Evolutionary conservation across 2,113 vertebrate genomes (phyloP).

Genomic region (Varanus komodoensis): DNA sequence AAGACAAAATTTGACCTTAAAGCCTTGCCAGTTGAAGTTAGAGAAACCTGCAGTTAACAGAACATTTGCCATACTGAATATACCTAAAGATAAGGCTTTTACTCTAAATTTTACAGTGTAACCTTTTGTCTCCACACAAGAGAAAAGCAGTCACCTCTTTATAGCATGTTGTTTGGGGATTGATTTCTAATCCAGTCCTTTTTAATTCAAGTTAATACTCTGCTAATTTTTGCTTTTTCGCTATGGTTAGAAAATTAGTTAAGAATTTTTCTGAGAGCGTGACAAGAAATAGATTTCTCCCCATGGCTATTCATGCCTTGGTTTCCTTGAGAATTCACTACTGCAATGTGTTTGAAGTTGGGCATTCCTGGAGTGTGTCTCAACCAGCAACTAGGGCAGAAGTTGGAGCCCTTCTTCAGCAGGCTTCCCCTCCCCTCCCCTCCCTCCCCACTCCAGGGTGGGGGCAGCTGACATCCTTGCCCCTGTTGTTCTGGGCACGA

Average conservation of each 20-base stretch:
- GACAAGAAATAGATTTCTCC: background rate
- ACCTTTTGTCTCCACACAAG: conserved; percentile 13
- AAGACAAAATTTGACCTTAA: conserved; percentile 40
- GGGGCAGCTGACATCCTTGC: no score
- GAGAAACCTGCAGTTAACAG: conserved; percentile 22
- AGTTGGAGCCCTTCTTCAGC: no score
- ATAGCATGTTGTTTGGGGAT: background rate
- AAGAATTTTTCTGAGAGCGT: background rate
- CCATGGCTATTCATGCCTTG: background rate
- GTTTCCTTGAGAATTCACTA: background rate
- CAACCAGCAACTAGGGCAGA: background rate
- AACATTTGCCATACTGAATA: conserved; percentile 28
- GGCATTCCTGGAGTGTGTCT: background rate
- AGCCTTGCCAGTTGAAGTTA: conserved; percentile 33
- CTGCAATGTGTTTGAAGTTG: background rate
- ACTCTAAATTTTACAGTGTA: conserved; percentile 41
- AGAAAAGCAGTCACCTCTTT: background rate
- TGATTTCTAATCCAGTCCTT: background rate
- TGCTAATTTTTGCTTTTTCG: background rate
- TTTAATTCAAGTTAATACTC: background rate
- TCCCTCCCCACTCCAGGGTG: no score
- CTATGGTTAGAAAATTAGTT: background rate
- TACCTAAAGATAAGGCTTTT: background rate
- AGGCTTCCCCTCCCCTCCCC: background rate
- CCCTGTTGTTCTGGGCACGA: background rate